Percentiles rank a stretch among this genome's conserved stretches.
These are phyloP conservation scores for Ispidina lecontei DNA, from an alignment of 2,797 vertebrate species.

Conservation along the genomic window DNA sequence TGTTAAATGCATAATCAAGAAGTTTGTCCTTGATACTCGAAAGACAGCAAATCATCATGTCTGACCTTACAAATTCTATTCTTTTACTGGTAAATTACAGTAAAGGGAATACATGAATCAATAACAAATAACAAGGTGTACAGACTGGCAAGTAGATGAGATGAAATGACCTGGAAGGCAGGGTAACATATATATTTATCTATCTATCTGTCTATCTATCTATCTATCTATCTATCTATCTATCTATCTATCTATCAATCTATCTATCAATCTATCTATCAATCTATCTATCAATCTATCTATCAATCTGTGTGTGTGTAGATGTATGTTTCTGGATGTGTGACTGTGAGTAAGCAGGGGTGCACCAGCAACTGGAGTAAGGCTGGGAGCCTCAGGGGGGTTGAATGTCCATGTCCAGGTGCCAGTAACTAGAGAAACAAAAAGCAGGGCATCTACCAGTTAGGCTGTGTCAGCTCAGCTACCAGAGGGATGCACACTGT, in stretches of 20 bases:
- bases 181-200: not conserved
- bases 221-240: no score
- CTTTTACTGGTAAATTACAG: not conserved
- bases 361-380: not conserved
- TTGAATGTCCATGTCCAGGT: not conserved
- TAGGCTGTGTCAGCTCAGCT: not conserved
- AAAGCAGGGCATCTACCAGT: not conserved
- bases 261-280: no score
- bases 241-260: no score
- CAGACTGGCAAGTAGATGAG: not conserved
- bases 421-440: not conserved
- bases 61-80: not conserved
- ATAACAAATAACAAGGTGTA: not conserved
- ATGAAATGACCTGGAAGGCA: not conserved
- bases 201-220: not conserved
- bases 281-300: no score
- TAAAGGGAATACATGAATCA: not conserved
- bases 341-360: not conserved
- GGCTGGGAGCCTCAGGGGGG: fast-evolving
- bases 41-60: not conserved
- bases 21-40: not conserved
- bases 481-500: not conserved
- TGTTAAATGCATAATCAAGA: not conserved
- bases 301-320: no score
- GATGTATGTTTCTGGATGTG: fast-evolving